Evolutionary conservation across 2,797 vertebrate species (phyloP), one percentile per base, ranked within the genome.

Genomic region (Neosilurus mollespiculum): DNA sequence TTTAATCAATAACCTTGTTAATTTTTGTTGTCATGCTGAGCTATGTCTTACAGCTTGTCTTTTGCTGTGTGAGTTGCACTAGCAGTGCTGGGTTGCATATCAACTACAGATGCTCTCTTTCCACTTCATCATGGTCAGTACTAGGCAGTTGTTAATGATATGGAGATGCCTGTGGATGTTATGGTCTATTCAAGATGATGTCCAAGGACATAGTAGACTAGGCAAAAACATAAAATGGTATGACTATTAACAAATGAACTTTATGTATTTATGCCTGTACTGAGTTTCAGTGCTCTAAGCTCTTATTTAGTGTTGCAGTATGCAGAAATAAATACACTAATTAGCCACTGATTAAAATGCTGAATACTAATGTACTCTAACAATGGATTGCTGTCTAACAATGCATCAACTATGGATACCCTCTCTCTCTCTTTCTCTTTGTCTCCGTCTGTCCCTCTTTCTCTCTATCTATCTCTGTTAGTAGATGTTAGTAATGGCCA

Each of bases 401-500:
- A 7, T 64, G 16, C 4, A 26, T 3, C 37, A 43, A 43, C 37
- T 18, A 6, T 11, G 62, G 20, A 75, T 1, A 11, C 2, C n/a
- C 12, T 2, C 22, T 56, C 20, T 72, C 4, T 82, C 34, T 83
- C 2, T 67, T 0, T 85, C 14, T 83, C 51, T 81, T 4, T 79
- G 43, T 62, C 16, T 34, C 43, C 67, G 24, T 73, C 51, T 73
- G 18, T 30, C 16, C 34, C 54, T 82, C 54, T 82, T 24, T 82
- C 59, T 76, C 18, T 77, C 16, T 82, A 15, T 65, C 2, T 81
- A 14, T 82, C 30, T 80, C 37, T 84, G 1, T 77, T 67, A 8
- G 34, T 26, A 90, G 95, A 94, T 64, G 87, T 93, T 83, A 95
- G 89, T 81, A 97, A 95, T 89, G 95, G 96, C 84, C 92, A 90